A percentile compares a stretch with the other conserved stretches of the same genome.
Conservation (phyloP, 2,113 vertebrate species). For the Callaeas wilsoni region DNA sequence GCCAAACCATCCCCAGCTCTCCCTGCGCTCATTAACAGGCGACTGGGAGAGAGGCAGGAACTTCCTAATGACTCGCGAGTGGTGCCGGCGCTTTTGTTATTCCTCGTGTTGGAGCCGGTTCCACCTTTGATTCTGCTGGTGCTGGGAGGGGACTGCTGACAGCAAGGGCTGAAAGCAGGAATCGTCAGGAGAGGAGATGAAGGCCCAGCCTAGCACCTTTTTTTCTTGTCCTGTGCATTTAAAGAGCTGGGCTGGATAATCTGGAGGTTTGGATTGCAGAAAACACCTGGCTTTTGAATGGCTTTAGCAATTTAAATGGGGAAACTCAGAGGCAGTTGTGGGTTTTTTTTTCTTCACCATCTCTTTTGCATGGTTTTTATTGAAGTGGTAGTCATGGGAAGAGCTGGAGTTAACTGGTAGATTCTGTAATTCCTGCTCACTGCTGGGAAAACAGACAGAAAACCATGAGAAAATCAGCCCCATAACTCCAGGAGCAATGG, state of each 20-base stretch:
- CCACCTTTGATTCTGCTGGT: constrained; percentile 49
- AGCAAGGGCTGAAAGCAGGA: constrained; percentile 31
- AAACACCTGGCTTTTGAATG: background rate
- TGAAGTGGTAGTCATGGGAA: background rate
- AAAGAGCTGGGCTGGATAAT: constrained; percentile 13
- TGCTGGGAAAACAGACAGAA: background rate
- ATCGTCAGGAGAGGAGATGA: background rate
- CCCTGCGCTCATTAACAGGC: constrained; percentile 24
- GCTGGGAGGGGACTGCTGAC: constrained; percentile 12
- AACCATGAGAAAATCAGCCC: background rate
- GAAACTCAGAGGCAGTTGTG: background rate
- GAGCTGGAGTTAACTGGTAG: background rate
- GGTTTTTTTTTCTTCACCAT: background rate
- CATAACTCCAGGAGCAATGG: background rate
- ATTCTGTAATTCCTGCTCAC: background rate
- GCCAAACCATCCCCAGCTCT: background rate
- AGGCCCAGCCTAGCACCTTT: background rate
- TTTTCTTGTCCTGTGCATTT: background rate
- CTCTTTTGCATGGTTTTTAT: background rate
- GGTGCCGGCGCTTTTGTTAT: background rate
- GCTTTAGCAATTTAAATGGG: background rate
- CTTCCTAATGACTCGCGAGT: constrained; percentile 43
- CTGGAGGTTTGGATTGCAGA: background rate
- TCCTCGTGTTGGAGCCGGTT: background rate
- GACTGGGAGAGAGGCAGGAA: constrained; percentile 33